These are phyloP conservation scores for Margarornis squamiger DNA, from an alignment of 2,797 vertebrate genomes.

Conservation along the genomic window DNA sequence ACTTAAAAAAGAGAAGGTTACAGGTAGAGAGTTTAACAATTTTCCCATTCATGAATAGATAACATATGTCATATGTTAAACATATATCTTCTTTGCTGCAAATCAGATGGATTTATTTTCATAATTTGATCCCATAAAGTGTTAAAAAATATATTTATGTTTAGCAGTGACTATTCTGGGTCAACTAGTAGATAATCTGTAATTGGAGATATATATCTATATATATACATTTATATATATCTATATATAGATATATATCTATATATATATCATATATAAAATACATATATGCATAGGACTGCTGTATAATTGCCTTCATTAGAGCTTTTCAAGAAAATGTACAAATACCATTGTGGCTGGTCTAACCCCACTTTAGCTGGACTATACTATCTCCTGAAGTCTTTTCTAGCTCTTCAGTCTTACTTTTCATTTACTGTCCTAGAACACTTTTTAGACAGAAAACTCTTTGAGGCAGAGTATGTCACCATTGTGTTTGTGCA, in stretches of 20 bases:
- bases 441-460: not conserved
- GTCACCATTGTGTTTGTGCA: not conserved
- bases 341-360: not conserved
- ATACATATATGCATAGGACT: not conserved
- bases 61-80: not conserved
- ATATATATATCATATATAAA: not conserved
- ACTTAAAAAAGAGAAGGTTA: not conserved
- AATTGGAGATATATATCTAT: not conserved
- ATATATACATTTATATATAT: not conserved
- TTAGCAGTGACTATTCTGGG: not conserved
- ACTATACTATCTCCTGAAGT: not conserved
- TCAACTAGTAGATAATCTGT: not conserved
- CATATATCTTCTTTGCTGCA: not conserved
- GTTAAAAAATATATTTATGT: not conserved
- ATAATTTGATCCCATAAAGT: not conserved
- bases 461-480: not conserved
- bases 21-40: not conserved
- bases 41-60: not conserved
- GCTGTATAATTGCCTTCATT: not conserved
- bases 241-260: not conserved
- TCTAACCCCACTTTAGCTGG: not conserved
- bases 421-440: not conserved
- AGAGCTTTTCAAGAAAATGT: not conserved
- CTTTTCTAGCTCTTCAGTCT: not conserved
- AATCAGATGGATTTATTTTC: not conserved